Evolutionary conservation across 2,888 invertebrate species (phyloP), one percentile per base, ranked within the genome.

Genomic region (Gari tellinella): DNA sequence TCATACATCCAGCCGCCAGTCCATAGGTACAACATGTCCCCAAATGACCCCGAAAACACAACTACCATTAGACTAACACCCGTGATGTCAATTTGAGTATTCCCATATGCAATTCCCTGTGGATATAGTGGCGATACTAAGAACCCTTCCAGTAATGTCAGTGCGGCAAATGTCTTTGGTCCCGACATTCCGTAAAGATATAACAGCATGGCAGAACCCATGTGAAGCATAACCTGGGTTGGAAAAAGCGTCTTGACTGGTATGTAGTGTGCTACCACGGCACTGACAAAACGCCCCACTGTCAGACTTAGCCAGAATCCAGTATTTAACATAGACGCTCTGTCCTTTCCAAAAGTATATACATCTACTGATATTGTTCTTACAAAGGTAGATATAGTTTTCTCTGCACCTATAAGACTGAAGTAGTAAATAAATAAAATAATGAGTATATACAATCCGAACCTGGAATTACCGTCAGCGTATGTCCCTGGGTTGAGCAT

Each of bases 31-130:
- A 53, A 53, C 40, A 70, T 19, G 41, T 70, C 75, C 2, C 75
- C 75, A 38, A 76, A 43, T 31, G 63, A 51, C 3, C 67, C 67
- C 1, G 67, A 66, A 21, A 76, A 58, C 37, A 64, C 67, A 15
- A 70, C 45, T 1, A 70, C 58, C 38, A 63, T 76, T 49, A 76
- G 37, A 40, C 66, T 62, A 26, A 70, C 49, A 8, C 75, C 75
- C 0, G 67, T 53, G 12, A 76, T 46, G 26, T 66, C 62, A 2
- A 76, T 38, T n/a, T 66, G 53, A 2, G 63, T 53, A 43, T 64
- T 70, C 2, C 63, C 63, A 26, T 60, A 76, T 15, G 70, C 58
- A 25, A 76, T 53, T 5, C 70, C 66, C 10, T 58, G 46, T 8
- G 67, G 67, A 26, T 70, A 76, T 19, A 76, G n/a, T 15, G 75